Percentiles rank a stretch among this genome's conserved stretches.
phyloP scores from a whole-genome alignment of 2,113 vertebrate species.

The Caretta caretta region DNA sequence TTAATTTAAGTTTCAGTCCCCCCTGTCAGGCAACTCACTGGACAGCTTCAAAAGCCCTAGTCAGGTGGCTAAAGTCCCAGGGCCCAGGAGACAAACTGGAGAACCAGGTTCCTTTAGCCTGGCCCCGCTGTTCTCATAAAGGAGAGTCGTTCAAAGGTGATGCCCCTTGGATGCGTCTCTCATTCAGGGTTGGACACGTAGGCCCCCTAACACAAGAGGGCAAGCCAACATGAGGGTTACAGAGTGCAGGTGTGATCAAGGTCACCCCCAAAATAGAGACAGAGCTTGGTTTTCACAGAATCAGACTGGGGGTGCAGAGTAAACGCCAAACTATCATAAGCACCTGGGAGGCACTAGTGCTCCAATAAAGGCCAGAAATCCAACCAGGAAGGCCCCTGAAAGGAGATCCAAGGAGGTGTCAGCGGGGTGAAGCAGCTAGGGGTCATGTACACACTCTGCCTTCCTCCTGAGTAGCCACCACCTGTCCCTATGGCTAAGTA shows the following conservation, averaged over 20 bases:
- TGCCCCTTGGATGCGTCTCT: neutral
- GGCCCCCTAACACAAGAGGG: neutral
- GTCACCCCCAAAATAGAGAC: neutral
- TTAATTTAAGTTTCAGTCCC: neutral
- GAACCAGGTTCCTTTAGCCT: neutral
- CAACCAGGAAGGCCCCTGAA: conserved; percentile 19
- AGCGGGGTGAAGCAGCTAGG: neutral
- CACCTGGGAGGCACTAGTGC: neutral
- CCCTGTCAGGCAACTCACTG: neutral
- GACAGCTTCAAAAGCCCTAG: neutral
- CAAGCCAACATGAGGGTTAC: neutral
- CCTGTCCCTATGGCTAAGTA: neutral
- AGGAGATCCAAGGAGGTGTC: neutral
- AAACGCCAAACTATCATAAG: too few relatives aligned
- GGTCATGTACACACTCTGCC: neutral
- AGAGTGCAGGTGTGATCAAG: too few relatives aligned
- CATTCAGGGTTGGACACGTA: too few relatives aligned
- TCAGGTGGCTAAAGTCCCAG: neutral
- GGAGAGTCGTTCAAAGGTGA: neutral
- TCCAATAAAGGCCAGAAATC: conserved; percentile 18
- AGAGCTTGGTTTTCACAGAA: neutral
- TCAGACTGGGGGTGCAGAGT: too few relatives aligned
- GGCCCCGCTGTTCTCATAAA: neutral
- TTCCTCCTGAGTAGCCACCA: neutral
- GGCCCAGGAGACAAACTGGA: neutral